phyloP scores from a whole-genome alignment of 2,888 invertebrate species.

The Rhopalosiphum nymphaeae region DNA sequence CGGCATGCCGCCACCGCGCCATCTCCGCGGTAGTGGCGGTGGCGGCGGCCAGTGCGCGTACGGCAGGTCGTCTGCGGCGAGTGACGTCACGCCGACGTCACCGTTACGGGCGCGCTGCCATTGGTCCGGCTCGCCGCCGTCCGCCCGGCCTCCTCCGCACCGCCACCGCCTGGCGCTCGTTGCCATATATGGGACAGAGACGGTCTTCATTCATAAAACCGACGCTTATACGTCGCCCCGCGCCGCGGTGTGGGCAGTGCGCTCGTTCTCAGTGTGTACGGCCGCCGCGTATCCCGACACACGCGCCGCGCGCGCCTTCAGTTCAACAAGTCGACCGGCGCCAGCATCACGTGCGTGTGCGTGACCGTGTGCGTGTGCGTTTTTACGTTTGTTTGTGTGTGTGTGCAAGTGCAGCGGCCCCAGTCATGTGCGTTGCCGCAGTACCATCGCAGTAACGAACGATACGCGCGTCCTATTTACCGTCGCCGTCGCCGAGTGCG shows the following conservation, averaged over 20 bases:
- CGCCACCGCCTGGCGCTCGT: conserved; percentile 41
- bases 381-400: not conserved
- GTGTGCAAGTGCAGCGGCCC: conserved; percentile 21
- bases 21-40: conserved; percentile 67
- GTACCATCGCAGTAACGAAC: conserved; percentile 36
- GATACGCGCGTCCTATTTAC: not conserved
- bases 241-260: conserved; percentile 72
- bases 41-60: conserved; percentile 66
- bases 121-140: conserved; percentile 69
- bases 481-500: not conserved
- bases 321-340: conserved; percentile 64
- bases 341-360: conserved; percentile 64
- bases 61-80: conserved; percentile 68
- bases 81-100: conserved; percentile 72
- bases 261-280: conserved; percentile 59
- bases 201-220: conserved; percentile 85
- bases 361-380: conserved; percentile 64
- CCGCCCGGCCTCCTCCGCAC: conserved; percentile 39
- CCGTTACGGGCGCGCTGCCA: conserved; percentile 70
- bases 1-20: conserved; percentile 44
- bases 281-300: conserved; percentile 62
- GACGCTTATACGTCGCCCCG: conserved; percentile 78
- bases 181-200: conserved; percentile 87
- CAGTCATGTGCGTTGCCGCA: conserved; percentile 23
- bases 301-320: conserved; percentile 63